Base-by-base conservation (phyloP, 2,797 vertebrate genomes). In the Periophthalmus magnuspinnatus region DNA sequence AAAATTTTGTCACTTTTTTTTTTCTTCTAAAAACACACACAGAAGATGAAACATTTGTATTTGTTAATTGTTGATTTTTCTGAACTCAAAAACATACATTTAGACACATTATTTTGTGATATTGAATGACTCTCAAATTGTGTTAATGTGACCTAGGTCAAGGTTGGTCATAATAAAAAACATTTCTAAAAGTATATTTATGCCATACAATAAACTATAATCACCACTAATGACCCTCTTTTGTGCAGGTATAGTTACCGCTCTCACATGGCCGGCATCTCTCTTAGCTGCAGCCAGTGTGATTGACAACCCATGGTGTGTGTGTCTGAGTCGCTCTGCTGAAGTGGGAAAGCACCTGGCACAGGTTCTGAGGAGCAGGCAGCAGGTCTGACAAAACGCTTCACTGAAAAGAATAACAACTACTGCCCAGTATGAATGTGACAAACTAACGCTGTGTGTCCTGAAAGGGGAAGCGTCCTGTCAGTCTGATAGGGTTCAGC, bases 281-380 rank as follows among this genome's bases (percentile, higher is more conserved):
- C 86, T 99, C 72, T 89, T 99, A 80, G 91, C 95, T 0, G 95
- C 92, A 0, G 96, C 97, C 81, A 95, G 90, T 2, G 93, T 99
- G 85, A 99, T 99, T 1, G 97, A 99, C 91, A 95, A 99, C 85
- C 98, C 98, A 11, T 99, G 98, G 98, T 96, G 95, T 0, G 97
- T 99, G 66, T 99, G 97, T 78, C 94, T 99, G 68, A 96, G 94
- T 47, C 95, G 97, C 9, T 98, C 98, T 0, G 96, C 96, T 0
- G 96, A 98, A 74, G 96, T 98, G 24, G 98, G 97, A 72, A 99
- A 97, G 72, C 96, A 98, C 74, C 94, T 99, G 59, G 98, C 98
- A 0, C 96, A 95, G 68, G 93, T 98, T 65, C 87, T 99, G 66
- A 94, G 96, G 79, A 95, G 94, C 74, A 82, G 95, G 33, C 96